phyloP scores from a whole-genome alignment of 2,113 vertebrate species.

The Tor tambroides region DNA sequence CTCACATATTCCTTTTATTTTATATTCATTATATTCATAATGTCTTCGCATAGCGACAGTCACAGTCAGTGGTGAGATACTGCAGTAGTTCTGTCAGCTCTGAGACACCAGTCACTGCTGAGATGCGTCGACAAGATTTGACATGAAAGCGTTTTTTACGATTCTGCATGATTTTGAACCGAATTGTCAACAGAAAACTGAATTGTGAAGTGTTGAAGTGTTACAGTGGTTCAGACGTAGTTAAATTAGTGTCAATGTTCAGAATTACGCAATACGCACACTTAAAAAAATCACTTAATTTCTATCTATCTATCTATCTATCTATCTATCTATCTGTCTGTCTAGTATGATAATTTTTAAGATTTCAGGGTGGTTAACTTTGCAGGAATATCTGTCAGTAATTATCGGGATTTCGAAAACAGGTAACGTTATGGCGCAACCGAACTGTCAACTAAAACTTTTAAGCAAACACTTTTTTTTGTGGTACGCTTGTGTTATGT shows the following conservation, averaged over 20 bases:
- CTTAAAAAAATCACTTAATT: neutral
- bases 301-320: neutral
- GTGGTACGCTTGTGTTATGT: neutral
- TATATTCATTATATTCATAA: neutral
- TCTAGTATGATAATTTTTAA: too few relatives aligned
- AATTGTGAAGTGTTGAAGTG: neutral
- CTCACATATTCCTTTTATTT: neutral
- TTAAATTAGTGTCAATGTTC: too few relatives aligned
- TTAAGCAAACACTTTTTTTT: neutral
- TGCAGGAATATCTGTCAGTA: neutral
- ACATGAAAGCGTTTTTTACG: neutral
- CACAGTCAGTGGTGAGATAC: neutral
- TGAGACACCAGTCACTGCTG: neutral
- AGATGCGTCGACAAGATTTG: neutral
- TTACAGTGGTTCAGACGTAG: neutral
- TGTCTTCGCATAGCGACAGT: neutral
- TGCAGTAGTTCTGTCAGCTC: slow-evolving; percentile 3
- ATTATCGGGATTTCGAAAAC: neutral
- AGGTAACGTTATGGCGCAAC: too few relatives aligned
- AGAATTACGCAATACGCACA: neutral
- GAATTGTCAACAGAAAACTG: neutral
- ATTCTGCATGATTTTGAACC: neutral
- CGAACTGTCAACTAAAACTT: neutral
- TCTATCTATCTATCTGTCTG: neutral
- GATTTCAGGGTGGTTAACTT: too few relatives aligned